Base-by-base conservation (phyloP, 2,888 invertebrate species). In the Phragmatobia fuliginosa region DNA sequence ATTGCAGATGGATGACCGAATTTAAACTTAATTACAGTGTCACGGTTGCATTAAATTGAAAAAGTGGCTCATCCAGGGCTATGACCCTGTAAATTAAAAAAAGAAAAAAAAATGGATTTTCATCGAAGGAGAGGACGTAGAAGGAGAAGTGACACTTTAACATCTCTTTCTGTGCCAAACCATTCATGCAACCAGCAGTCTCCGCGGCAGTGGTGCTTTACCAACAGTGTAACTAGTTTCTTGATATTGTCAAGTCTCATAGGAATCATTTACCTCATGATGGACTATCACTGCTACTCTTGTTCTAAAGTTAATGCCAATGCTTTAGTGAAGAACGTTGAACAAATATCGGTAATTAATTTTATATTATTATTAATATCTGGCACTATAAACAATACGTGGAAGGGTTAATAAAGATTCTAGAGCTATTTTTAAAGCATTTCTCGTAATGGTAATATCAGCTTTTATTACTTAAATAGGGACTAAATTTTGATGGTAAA, bases 221-320 rank as follows among this genome's bases (percentile, higher is more conserved):
- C 88, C 4, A 83, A 78, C 58, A 77, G 81, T 16, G 33, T 93
- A 2, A 87, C 83, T 73, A 90, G 83, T 69, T 83, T 90, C 25
- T 63, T 93, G 7, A 84, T 93, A 41, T 70, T 92, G 77, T 77
- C 84, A 2, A 86, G 87, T 73, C 76, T 94, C 0, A 77, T 92
- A 49, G 87, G 83, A 1, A 70, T 92, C 0, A 85, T 92, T 5
- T 93, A 90, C 72, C 41, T 92, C 36, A 89, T 92, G 87, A 72
- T 93, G 36, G 90, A 93, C 25, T 86, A 89, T 66, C 92, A 93
- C 58, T 92, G 90, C 69, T 84, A 62, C 32, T 82, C 83, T 36
- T 93, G 92, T 71, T 74, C 85, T 2, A 90, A 86, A 74, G 85
- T 78, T 70, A 84, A 91, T 64, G 64, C 91, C 14, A 82, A 80